Percentiles rank a stretch among this genome's conserved stretches.
phyloP scores from a whole-genome alignment of 2,797 vertebrate genomes.

The Vireo griseus region DNA sequence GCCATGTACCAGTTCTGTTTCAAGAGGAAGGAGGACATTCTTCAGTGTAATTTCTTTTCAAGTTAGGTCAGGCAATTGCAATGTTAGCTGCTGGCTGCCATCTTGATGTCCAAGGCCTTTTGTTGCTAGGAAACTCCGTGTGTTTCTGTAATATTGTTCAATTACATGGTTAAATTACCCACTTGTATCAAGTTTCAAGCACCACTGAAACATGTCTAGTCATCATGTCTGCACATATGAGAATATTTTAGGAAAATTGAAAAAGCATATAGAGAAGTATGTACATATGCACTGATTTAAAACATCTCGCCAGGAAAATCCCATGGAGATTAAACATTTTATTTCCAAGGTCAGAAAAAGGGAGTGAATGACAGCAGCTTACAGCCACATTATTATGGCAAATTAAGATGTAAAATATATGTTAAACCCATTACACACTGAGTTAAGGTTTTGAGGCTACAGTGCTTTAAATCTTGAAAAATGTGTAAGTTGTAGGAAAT shows the following conservation, averaged over 20 bases:
- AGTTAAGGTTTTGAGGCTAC: not conserved
- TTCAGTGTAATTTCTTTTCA: not conserved
- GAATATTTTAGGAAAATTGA: conserved; percentile 63
- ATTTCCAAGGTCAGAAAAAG: conserved; percentile 60
- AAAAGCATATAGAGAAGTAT: conserved; percentile 46
- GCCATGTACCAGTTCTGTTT: not conserved
- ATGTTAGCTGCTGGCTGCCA: conserved; percentile 1
- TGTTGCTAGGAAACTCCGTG: conserved; percentile 45
- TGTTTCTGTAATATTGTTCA: conserved; percentile 59
- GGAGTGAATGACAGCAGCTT: conserved; percentile 49
- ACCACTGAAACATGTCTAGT: conserved; percentile 60
- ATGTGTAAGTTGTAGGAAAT: conserved; percentile 42
- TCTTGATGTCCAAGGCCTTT: conserved; percentile 42
- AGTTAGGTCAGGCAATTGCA: not conserved
- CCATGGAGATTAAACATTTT: conserved; percentile 45
- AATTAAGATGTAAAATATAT: conserved; percentile 54
- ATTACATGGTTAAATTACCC: conserved; percentile 49
- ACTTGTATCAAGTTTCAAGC: conserved; percentile 49
- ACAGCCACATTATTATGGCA: conserved; percentile 35
- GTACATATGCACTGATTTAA: conserved; percentile 37
- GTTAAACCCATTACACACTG: conserved; percentile 46
- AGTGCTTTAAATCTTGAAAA: conserved; percentile 4
- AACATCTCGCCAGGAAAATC: conserved; percentile 57
- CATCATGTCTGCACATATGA: conserved; percentile 64
- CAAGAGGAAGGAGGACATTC: not conserved